These are phyloP conservation scores for Acanthurus lineatus DNA, from an alignment of 2,797 vertebrate genomes.

Conservation along the genomic window DNA sequence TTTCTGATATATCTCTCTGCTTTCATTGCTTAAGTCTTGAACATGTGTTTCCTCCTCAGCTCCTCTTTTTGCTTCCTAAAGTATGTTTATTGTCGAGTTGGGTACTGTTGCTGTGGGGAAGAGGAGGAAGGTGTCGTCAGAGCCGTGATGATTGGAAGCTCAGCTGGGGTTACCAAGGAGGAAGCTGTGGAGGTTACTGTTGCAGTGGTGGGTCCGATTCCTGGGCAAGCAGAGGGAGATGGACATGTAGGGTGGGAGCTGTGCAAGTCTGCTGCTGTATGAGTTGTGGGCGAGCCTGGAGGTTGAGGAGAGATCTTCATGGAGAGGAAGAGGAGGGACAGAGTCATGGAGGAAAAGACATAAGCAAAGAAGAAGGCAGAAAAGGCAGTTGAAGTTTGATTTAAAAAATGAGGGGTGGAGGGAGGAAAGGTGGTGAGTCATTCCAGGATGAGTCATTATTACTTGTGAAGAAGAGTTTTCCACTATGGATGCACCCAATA, in stretches of 20 bases:
- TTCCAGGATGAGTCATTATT: no score
- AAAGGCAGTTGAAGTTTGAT: neutral
- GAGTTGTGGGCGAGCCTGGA: constrained; percentile 37
- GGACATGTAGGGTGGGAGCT: constrained; percentile 30
- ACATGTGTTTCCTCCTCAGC: neutral
- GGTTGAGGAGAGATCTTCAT: constrained; percentile 74
- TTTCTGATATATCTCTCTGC: neutral
- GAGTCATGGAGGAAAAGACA: neutral
- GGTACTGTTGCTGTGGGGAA: constrained; percentile 31
- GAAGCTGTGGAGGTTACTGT: neutral
- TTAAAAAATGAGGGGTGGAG: neutral
- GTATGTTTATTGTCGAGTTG: neutral
- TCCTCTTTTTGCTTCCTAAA: neutral
- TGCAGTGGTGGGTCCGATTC: neutral
- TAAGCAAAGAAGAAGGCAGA: neutral
- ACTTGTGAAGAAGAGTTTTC: no score
- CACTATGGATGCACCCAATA: no score
- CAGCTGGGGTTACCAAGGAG: constrained; percentile 4
- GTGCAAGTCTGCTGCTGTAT: constrained; percentile 65
- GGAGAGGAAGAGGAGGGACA: constrained; percentile 11
- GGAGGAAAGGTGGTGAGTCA: no score
- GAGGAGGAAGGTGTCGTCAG: constrained; percentile 32
- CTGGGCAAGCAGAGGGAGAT: constrained; percentile 24
- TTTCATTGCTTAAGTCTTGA: neutral
- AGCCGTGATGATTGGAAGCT: constrained; percentile 48